Percentiles rank a stretch among this genome's conserved stretches.
Evolutionary conservation across 2,113 vertebrate genomes (phyloP).

Genomic region (Noctilio leporinus): DNA sequence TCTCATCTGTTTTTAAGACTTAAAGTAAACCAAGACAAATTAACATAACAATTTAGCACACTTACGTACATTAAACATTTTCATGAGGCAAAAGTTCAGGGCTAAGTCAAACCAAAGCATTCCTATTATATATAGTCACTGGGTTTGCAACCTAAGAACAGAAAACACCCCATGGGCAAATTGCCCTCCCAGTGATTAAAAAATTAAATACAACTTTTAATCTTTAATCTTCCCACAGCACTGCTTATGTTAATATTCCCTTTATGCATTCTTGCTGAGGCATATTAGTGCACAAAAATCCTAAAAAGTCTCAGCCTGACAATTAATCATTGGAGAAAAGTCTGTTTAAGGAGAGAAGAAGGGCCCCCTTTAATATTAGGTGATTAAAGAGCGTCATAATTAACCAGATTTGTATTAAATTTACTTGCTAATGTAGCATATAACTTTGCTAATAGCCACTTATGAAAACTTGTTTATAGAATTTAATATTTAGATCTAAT

Average conservation of each 20-base stretch:
- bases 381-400: constrained; percentile 1
- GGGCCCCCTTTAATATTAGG: background rate
- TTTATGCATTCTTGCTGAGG: constrained; percentile 52
- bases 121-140: constrained; percentile 47
- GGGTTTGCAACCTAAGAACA: constrained; percentile 13
- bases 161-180: constrained; percentile 35
- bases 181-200: constrained; percentile 53
- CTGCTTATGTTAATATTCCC: constrained; percentile 35
- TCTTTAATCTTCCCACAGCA: constrained; percentile 41
- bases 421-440: constrained; percentile 33
- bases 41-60: background rate
- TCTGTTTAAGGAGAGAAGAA: background rate
- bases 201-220: constrained; percentile 71
- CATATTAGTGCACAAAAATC: background rate
- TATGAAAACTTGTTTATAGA: background rate
- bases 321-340: constrained; percentile 16
- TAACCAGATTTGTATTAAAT: constrained; percentile 21
- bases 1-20: background rate
- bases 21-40: background rate
- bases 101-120: constrained; percentile 52
- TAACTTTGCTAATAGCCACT: background rate
- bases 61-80: background rate
- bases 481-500: background rate
- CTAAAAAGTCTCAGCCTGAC: constrained; percentile 12
- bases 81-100: constrained; percentile 65